These are phyloP conservation scores for Pocillopora grandis DNA, from an alignment of 92 coral and sea anemone genomes.

Conservation along the genomic window DNA sequence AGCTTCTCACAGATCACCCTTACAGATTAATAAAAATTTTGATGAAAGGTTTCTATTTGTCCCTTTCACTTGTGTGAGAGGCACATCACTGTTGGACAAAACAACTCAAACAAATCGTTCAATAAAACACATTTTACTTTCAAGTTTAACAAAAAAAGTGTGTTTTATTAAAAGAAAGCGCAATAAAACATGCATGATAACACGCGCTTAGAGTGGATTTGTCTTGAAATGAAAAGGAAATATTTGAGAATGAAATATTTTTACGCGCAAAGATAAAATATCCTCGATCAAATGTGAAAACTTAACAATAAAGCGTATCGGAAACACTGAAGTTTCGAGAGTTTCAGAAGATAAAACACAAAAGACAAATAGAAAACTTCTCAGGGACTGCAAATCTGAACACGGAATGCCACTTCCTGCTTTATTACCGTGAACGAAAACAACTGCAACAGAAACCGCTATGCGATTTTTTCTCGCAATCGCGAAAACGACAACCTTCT, in stretches of 20 bases:
- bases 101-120: not conserved
- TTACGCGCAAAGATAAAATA: not conserved
- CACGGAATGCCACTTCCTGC: too few species aligned
- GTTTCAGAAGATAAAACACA: not conserved
- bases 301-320: not conserved
- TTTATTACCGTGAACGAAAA: too few species aligned
- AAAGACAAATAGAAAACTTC: not conserved
- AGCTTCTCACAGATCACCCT: not conserved
- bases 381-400: not conserved
- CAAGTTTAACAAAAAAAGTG: not conserved
- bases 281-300: not conserved
- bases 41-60: not conserved
- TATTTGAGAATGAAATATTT: not conserved
- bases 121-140: constrained; percentile 3
- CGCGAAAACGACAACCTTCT: not conserved
- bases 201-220: not conserved
- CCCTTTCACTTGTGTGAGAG: not conserved
- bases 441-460: not conserved
- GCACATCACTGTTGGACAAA: not conserved
- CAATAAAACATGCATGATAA: not conserved
- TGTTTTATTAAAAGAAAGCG: not conserved
- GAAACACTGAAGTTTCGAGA: not conserved
- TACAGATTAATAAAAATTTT: not conserved
- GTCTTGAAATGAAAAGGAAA: not conserved
- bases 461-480: not conserved